Conservation (phyloP, 2,797 vertebrate genomes). For the Syngnathus rostellatus region DNA sequence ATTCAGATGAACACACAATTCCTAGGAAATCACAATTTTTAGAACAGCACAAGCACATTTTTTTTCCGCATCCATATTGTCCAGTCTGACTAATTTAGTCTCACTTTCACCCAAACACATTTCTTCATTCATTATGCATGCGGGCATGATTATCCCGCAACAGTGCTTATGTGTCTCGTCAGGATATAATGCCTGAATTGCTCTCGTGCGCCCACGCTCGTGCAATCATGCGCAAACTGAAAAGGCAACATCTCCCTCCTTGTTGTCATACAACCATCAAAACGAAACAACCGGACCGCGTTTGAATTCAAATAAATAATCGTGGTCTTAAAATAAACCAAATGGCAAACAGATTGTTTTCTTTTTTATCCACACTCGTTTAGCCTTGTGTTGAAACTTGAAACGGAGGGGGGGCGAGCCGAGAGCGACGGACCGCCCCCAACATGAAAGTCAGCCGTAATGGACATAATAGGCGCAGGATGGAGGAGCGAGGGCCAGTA, state of each 20-base stretch:
- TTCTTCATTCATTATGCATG: neutral
- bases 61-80: neutral
- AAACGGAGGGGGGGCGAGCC: constrained; percentile 24
- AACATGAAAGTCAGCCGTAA: constrained; percentile 48
- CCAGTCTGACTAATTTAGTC: neutral
- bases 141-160: neutral
- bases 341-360: too few species aligned
- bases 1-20: too few species aligned
- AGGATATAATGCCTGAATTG: constrained; percentile 3
- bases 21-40: neutral
- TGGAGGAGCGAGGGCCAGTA: constrained; percentile 53
- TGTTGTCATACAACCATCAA: neutral
- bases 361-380: too few species aligned
- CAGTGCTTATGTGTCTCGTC: constrained; percentile 1
- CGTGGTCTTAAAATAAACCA: too few species aligned
- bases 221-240: neutral
- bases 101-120: neutral
- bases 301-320: neutral
- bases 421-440: constrained; percentile 15
- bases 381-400: neutral
- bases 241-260: neutral
- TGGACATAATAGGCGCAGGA: constrained; percentile 63
- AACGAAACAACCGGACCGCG: neutral
- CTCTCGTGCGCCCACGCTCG: neutral
- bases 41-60: too few species aligned